Percentiles rank a stretch among this genome's conserved stretches.
These are phyloP conservation scores for Eupeodes luniger DNA, from an alignment of 2,888 invertebrate species.

Conservation along the genomic window DNA sequence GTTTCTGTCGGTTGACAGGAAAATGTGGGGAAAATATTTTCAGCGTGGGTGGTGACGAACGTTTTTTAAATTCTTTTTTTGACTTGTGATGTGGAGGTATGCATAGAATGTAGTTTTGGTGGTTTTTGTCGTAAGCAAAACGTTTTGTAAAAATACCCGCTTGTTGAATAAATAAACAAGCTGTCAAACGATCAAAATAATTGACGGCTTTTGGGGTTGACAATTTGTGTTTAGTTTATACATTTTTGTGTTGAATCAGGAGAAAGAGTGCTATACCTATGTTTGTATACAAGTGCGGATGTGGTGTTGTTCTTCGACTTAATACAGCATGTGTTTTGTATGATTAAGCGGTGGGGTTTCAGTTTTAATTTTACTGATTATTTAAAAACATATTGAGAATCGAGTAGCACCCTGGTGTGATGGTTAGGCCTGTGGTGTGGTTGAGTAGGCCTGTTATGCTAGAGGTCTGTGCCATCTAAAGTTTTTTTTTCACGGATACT, in stretches of 20 bases:
- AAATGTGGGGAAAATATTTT: conserved; percentile 45
- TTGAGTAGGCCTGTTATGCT: too few relatives aligned
- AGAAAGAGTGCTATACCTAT: conserved; percentile 35
- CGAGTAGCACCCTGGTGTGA: too few relatives aligned
- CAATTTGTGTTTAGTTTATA: conserved; percentile 65
- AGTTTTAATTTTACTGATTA: neutral
- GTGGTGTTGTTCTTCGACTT: conserved; percentile 22
- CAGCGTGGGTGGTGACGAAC: conserved; percentile 71
- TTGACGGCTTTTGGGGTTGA: conserved; percentile 73
- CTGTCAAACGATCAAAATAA: conserved; percentile 73
- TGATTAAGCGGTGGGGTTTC: conserved; percentile 14
- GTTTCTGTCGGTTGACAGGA: neutral
- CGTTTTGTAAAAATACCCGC: conserved; percentile 67
- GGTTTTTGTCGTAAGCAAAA: conserved; percentile 69
- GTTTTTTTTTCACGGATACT: too few relatives aligned
- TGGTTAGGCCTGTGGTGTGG: too few relatives aligned
- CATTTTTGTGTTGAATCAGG: conserved; percentile 18
- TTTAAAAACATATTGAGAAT: too few relatives aligned
- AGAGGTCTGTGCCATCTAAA: too few relatives aligned
- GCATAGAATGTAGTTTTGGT: conserved; percentile 54
- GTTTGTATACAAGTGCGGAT: conserved; percentile 15
- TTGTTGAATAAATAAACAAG: conserved; percentile 71
- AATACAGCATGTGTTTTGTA: conserved; percentile 34
- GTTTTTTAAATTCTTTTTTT: neutral
- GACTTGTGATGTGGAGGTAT: too few relatives aligned